Conservation (phyloP, 1,140 invertebrate species). For the Drosophila murphyi region DNA sequence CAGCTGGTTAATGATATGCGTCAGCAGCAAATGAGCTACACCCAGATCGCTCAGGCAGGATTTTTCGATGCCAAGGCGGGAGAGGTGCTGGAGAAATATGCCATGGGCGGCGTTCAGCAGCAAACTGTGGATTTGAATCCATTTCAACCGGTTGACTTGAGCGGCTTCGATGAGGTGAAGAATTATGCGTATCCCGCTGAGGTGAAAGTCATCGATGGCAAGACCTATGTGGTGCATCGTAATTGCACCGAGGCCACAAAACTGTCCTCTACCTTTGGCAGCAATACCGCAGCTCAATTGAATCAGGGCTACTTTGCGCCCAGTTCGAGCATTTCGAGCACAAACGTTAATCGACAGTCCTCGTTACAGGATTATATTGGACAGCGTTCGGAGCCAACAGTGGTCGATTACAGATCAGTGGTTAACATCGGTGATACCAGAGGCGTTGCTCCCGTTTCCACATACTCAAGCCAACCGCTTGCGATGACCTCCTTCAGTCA, state of each 20-base stretch:
- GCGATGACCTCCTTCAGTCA: constrained; percentile 34
- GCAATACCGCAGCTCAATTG: constrained; percentile 14
- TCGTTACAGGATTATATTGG: constrained; percentile 66
- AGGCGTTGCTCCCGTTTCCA: neutral
- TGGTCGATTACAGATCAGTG: constrained; percentile 67
- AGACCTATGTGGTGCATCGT: constrained; percentile 77
- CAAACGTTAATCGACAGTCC: constrained; percentile 48
- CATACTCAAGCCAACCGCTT: constrained; percentile 24
- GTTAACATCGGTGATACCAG: constrained; percentile 47
- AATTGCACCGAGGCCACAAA: constrained; percentile 77
- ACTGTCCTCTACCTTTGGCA: constrained; percentile 39
- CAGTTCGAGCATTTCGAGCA: constrained; percentile 19
- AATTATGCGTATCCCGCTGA: constrained; percentile 78
- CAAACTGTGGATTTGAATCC: constrained; percentile 53
- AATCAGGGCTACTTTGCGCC: constrained; percentile 25
- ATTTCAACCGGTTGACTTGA: constrained; percentile 65
- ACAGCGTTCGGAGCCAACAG: constrained; percentile 65
- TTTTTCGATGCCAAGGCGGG: constrained; percentile 75
- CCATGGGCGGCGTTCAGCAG: constrained; percentile 33
- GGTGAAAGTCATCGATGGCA: constrained; percentile 76
- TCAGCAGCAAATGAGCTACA: constrained; percentile 59
- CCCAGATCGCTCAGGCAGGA: constrained; percentile 62
- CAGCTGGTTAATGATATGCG: constrained; percentile 72
- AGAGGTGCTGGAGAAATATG: constrained; percentile 51
- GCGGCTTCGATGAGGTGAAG: constrained; percentile 73